Evolutionary conservation across 2,113 vertebrate genomes (phyloP), one percentile per base, ranked within the genome.

Genomic region (Xyrauchen texanus): DNA sequence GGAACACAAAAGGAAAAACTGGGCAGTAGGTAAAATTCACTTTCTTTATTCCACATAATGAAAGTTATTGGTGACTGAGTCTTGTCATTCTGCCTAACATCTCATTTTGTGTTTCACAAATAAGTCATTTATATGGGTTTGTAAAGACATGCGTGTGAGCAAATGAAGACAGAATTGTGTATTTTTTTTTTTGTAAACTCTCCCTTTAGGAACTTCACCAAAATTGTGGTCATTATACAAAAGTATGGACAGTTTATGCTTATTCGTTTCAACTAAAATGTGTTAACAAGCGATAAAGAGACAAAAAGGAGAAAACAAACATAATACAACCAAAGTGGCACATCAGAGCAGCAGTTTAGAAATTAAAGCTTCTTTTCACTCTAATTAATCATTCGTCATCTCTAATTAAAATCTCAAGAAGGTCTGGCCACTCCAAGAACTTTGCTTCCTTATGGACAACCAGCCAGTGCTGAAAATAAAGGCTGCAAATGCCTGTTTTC

Each of bases 331-430:
- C 34, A 63, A 55, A 68, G 9, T 63, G 12, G 13, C 12, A 0
- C 62, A 8, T 68, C 64, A 66, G 64, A 67, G 65, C 45, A 67
- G 45, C 8, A 5, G 49, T 52, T 49, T 45, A 69, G 72, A 53
- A 62, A 7, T 46, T 16, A 7, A 15, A 51, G 52, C 15, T 45
- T 12, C 15, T 2, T 61, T 62, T 63, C 8, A 9, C 75, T 13
- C 9, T 12, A 76, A 72, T 79, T 66, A 76, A 76, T 61, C 34
- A 68, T 44, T 55, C 61, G 6, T 49, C 57, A 51, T 71, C 47
- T 67, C 66, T 74, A 77, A 77, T 77, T 72, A 66, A 82, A 52
- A 61, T 53, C 52, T 13, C 3, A 68, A 57, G 62, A 61, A 52
- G 8, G 67, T 68, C 8, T 53, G 53, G 53, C 75, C 67, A 44